Evolutionary conservation across 2,113 vertebrate species (phyloP), one percentile per base, ranked within the genome.

Genomic region (Neodontobutis hainanensis): DNA sequence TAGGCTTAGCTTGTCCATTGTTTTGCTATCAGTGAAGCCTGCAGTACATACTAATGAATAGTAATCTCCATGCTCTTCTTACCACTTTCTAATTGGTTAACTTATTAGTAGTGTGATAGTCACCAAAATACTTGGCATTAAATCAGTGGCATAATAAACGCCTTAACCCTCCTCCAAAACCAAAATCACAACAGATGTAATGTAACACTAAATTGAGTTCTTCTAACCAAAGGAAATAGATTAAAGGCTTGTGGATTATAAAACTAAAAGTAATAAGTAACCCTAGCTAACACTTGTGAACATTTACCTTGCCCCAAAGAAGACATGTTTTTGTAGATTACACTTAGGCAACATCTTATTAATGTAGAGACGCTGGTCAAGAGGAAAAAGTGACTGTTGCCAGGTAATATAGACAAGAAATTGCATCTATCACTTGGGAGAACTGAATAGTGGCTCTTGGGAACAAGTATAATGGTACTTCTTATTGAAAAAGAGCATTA

Each of bases 1-100:
- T 65, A 56, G 48, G 67, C 55, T 80, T 43, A 69, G 65, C 36
- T 45, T 6, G 14, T 66, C 47, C 44, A 72, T 85, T 87, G 83
- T 85, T 56, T 74, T 58, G 61, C 40, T 63, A 81, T 78, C 66
- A 83, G 69, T 61, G 64, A 85, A 76, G 68, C 77, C 82, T 61
- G 49, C 78, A 70, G 85, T 67, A 65, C 42, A 70, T 35, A 34
- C 81, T 81, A 84, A 87, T 75, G 75, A 84, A 65, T 59, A 55
- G 62, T 80, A 82, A 80, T 85, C 74, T 44, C 8, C 68, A 72
- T 38, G 72, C 51, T 19, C 65, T 68, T 68, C 57, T 47, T 70
- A 68, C 60, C 52, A 63, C 75, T 72, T 44, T 73, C 38, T 66
- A 82, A 84, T 80, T 84, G 65, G 65, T 67, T 75, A 49, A 85